Conservation (phyloP, 2,888 invertebrate species). For the Digitonthophagus gazella region DNA sequence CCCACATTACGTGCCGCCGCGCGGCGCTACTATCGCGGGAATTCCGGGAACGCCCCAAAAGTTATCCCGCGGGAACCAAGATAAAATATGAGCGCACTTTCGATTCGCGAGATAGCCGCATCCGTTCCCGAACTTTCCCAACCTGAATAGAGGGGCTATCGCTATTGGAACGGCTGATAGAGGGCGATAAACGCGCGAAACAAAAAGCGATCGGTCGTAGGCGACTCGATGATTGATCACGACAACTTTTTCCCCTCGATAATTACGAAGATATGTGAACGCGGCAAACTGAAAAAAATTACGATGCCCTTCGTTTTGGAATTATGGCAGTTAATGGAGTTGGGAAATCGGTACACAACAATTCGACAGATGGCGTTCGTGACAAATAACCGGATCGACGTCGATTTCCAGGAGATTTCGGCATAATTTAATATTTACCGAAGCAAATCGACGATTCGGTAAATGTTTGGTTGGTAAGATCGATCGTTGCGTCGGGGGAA, state of each 20-base stretch:
- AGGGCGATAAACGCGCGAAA: not conserved
- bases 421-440: not conserved
- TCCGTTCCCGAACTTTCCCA: not conserved
- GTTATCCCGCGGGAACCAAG: not conserved
- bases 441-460: not conserved
- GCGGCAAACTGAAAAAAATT: too few relatives aligned
- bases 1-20: too few relatives aligned
- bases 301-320: too few relatives aligned
- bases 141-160: not conserved
- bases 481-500: not conserved
- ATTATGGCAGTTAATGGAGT: not conserved
- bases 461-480: not conserved
- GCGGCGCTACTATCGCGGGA: not conserved
- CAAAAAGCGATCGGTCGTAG: too few relatives aligned
- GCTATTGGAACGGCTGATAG: not conserved
- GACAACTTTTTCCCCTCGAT: too few relatives aligned
- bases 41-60: not conserved
- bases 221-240: not conserved
- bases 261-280: too few relatives aligned
- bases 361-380: not conserved
- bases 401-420: not conserved
- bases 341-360: not conserved
- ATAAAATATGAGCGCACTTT: not conserved
- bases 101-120: not conserved
- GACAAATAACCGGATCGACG: not conserved